Base-by-base conservation (phyloP, 2,113 vertebrate genomes). In the Gila orcuttii region DNA sequence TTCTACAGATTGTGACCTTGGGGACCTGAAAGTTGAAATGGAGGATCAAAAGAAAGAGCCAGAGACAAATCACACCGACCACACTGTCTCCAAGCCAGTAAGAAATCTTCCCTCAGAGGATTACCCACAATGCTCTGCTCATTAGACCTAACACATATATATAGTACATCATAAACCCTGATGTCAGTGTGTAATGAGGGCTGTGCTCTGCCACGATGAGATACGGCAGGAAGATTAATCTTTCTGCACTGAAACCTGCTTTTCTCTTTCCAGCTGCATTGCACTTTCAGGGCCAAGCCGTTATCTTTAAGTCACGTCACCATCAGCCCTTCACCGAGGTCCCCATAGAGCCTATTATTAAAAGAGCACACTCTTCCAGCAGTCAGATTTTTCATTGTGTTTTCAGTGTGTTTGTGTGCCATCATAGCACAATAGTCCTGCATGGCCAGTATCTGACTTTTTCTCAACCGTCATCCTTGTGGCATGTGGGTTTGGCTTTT, bases 1-100 rank as follows among this genome's bases (percentile, higher is more conserved):
- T 28, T 85, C 10, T 33, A 75, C 92, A 99, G 98, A 98, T 91
- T 98, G 97, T 92, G 95, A 97, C 91, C 91, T 99, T 90, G 92
- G 96, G 79, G 94, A 96, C 86, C 96, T 99, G 90, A 96, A 93
- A 91, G 96, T 79, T 92, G 96, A 96, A 85, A 96, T 96, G 1
- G 96, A 94, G 28, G 96, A 97, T 45, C 80, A 91, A 21, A 94
- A 95, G 75, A 94, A 95, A 87, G 90, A 92, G 6, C 33, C 45
- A 86, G 89, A 93, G 21, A 17, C 19, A 50, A 66, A 42, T 0
- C 90, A 86, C 82, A 36, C 90, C 9, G 84, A 42, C 0, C 90
- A 86, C 83, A 31, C 90, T 15, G 86, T 85, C 19, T 85, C 91
- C 73, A 94, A 95, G 92, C 93, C 92, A 42, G 95, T 95, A 90